Evolutionary conservation across 2,797 vertebrate genomes (phyloP).

Genomic region (Fistularia tabacaria): DNA sequence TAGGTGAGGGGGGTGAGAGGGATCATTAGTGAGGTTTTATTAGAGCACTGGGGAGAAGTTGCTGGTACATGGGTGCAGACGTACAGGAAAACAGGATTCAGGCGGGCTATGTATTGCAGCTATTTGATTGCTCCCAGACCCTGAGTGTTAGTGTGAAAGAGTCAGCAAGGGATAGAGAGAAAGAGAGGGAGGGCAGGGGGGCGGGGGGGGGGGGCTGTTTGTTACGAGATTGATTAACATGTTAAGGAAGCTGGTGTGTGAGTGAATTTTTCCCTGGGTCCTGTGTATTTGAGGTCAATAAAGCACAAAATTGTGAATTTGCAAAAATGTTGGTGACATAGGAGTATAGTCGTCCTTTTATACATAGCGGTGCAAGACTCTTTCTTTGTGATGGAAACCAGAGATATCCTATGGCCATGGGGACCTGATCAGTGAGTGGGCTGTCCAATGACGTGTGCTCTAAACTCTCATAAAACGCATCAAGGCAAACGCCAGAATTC

Average conservation of each 20-base stretch:
- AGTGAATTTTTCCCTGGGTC: slow-evolving; percentile 9
- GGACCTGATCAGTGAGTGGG: slow-evolving; percentile 45
- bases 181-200: background rate
- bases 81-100: slow-evolving; percentile 70
- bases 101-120: slow-evolving; percentile 56
- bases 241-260: slow-evolving; percentile 10
- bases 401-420: slow-evolving; percentile 53
- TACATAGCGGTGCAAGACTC: slow-evolving; percentile 18
- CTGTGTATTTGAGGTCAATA: slow-evolving; percentile 5
- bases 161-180: slow-evolving; percentile 4
- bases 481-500: slow-evolving; percentile 53
- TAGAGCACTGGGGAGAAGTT: slow-evolving; percentile 67
- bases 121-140: slow-evolving; percentile 78
- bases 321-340: slow-evolving; percentile 38
- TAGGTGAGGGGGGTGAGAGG: slow-evolving; percentile 52
- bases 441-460: slow-evolving; percentile 58
- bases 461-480: slow-evolving; percentile 64
- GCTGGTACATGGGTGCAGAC: slow-evolving; percentile 71
- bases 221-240: slow-evolving; percentile 26
- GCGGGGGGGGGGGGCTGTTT: slow-evolving; percentile 22
- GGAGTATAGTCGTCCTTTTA: slow-evolving; percentile 48
- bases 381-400: slow-evolving; percentile 62
- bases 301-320: slow-evolving; percentile 9
- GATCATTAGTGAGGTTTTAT: slow-evolving; percentile 80
- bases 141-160: slow-evolving; percentile 21